Evolutionary conservation across 2,797 vertebrate genomes (phyloP), one percentile per base, ranked within the genome.

Genomic region (Gadopsis marmoratus): DNA sequence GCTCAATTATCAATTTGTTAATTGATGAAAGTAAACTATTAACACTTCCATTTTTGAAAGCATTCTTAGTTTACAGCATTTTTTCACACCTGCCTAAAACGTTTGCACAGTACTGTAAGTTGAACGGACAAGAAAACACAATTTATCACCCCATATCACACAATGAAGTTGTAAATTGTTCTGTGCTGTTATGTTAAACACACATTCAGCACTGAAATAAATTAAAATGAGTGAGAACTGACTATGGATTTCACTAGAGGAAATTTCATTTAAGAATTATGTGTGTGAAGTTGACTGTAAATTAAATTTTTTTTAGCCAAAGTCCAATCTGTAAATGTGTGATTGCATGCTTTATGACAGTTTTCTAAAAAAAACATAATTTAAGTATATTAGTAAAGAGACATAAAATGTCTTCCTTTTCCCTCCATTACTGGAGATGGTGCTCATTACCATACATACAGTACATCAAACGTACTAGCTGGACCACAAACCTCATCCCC

Each of bases 391-490:
- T 16, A 3, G 16, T 16, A 33, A 39, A 47, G 7, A 39, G 43
- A 71, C 47, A 26, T 19, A 76, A 56, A 43, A 51, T n/a, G 10
- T 51, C 13, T 41, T 56, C 21, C 5, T 51, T 21, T 43, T 45
- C 2, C 26, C 23, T 61, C n/a, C 17, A 39, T 45, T 37, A 63
- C 19, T 41, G 31, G 54, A 21, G 53, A 86, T 73, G 76, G 71
- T 55, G 63, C 50, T 81, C 61, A 88, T 84, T 76, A 87, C 81
- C 48, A 79, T 50, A 14, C 37, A 71, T 76, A 23, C 14, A 47
- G 47, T 11, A 66, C 56, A 51, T 86, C 71, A 85, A 89, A 74
- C 67, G 62, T 64, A 77, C 71, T n/a, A 51, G 59, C 61, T 71
- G 67, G 43, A 74, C 76, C 64, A 68, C 83, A 83, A 86, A 74